Percentiles rank a stretch among this genome's conserved stretches.
Conservation (phyloP, 2,888 invertebrate species). For the Apotomis turbidana region DNA sequence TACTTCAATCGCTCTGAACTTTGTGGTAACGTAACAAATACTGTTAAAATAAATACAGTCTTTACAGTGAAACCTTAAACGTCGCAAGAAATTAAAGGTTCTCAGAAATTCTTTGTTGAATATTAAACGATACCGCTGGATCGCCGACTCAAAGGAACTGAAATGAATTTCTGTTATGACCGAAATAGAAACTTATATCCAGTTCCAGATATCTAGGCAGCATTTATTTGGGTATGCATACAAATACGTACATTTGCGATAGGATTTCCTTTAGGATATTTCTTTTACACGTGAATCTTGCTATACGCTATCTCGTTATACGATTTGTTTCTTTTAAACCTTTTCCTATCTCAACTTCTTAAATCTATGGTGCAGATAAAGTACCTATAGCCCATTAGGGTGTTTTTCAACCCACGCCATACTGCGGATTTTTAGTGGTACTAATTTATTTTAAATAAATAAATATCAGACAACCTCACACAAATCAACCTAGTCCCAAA, state of each 20-base stretch:
- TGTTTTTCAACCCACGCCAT: too few relatives aligned
- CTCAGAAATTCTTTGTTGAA: neutral
- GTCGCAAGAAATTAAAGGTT: conserved; percentile 1
- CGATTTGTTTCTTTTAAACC: too few relatives aligned
- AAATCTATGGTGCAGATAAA: too few relatives aligned
- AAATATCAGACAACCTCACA: too few relatives aligned
- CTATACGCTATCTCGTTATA: too few relatives aligned
- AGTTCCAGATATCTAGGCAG: neutral
- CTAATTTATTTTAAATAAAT: too few relatives aligned
- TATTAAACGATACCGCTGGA: neutral
- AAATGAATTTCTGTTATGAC: conserved; percentile 25
- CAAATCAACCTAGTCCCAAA: too few relatives aligned
- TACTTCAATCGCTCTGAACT: too few relatives aligned
- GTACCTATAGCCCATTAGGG: too few relatives aligned
- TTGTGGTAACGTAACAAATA: neutral
- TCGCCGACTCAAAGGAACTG: conserved; percentile 9
- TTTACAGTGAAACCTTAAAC: neutral
- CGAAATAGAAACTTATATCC: conserved; percentile 14
- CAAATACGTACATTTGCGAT: neutral
- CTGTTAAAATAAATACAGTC: neutral
- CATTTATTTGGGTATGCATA: conserved; percentile 20
- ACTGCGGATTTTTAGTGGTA: too few relatives aligned
- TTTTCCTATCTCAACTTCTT: too few relatives aligned
- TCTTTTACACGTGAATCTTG: too few relatives aligned
- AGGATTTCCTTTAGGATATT: neutral